phyloP scores from a whole-genome alignment of 2,113 vertebrate genomes.

The Bombycilla garrulus region DNA sequence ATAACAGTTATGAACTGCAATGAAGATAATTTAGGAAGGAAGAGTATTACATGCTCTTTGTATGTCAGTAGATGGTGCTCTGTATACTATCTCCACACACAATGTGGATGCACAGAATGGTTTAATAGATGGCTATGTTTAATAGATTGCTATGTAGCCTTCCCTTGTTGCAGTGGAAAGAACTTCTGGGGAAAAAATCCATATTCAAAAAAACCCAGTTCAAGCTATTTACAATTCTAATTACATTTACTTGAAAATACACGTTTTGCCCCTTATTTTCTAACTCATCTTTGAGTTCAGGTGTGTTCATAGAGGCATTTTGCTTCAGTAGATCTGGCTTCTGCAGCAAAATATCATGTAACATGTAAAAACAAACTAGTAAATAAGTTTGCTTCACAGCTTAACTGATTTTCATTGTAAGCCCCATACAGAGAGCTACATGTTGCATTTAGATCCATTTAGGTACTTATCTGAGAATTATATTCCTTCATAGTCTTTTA shows the following conservation, averaged over 20 bases:
- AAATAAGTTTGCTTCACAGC: not conserved
- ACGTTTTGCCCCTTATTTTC: not conserved
- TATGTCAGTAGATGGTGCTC: conserved; percentile 1
- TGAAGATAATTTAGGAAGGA: not conserved
- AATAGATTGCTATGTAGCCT: not conserved
- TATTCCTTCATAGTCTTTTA: not conserved
- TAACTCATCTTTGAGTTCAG: not conserved
- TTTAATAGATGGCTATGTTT: not conserved
- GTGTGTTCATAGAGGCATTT: not conserved
- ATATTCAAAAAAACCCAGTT: not conserved
- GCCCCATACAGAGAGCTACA: not conserved
- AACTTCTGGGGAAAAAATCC: not conserved
- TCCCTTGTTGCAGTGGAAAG: not conserved
- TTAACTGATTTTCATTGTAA: not conserved
- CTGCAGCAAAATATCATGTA: not conserved
- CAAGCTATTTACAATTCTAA: not conserved
- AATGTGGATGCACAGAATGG: too few relatives aligned
- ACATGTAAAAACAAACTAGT: not conserved
- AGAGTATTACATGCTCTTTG: not conserved
- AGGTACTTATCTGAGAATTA: not conserved
- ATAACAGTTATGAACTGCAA: not conserved
- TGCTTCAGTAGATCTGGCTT: not conserved
- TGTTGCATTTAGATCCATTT: not conserved
- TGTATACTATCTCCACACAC: not conserved
- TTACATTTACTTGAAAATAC: not conserved